Base-by-base conservation (phyloP, 2,113 vertebrate species). In the Laterallus jamaicensis region DNA sequence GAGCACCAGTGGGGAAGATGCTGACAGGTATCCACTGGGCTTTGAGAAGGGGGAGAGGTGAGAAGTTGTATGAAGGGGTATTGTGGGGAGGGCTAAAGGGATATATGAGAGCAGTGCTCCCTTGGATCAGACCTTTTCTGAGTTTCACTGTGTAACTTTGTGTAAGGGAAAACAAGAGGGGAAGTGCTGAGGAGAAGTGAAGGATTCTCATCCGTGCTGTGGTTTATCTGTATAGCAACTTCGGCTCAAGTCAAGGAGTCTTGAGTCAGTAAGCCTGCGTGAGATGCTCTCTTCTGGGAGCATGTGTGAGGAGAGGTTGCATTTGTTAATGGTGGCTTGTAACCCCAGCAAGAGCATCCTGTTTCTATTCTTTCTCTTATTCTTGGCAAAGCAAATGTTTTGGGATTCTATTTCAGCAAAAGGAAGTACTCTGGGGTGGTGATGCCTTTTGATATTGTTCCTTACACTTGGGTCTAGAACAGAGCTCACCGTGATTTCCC, bases 371-470 rank as follows among this genome's bases (percentile, higher is more conserved):
- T 81, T 62, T 83, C 90, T 96, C 90, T 89, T 88, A 66, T 93
- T 95, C 77, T 95, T 95, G 95, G 94, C 93, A 95, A 62, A 84
- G 54, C 69, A 79, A 76, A 86, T 85, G 77, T 92, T 95, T 95
- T 74, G 78, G 81, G 81, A 89, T 95, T 78, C 83, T 87, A 9
- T 95, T 89, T 95, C 91, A 95, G 81, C 50, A 64, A 71, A 84
- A 93, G 81, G 66, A 93, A 96, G 70, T 63, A 37, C n/a, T 93
- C 62, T 93, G 0, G 1, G n/a, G 39, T 69, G 76, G 82, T 83
- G 90, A 90, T 93, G 74, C 58, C 70, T 85, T 89, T 83, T 94
- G 64, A 91, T 95, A 63, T n/a, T 80, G 59, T 89, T 90, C 80
- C 83, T 79, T 79, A 62, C 40, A 21, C 63, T 87, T 74, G 37